Percentiles rank a stretch among this genome's conserved stretches.
These are phyloP conservation scores for Gambusia affinis DNA, from an alignment of 2,113 vertebrate genomes.

Conservation along the genomic window DNA sequence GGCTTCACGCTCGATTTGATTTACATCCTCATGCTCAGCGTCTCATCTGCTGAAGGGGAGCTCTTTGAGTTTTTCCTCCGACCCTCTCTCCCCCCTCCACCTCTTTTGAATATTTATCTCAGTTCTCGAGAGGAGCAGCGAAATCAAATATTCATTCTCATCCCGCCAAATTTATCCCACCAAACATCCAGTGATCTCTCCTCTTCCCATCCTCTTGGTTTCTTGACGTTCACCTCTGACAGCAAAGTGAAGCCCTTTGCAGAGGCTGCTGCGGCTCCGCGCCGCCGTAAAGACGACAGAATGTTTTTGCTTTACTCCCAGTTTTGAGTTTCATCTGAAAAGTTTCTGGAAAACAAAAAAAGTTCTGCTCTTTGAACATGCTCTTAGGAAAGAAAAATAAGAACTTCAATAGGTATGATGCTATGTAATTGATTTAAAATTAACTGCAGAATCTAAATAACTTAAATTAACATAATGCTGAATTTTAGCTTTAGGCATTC, in stretches of 20 bases:
- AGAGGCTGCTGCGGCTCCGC: background rate
- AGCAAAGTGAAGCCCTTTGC: slow-evolving; percentile 20
- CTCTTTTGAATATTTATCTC: slow-evolving; percentile 68
- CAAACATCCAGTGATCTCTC: slow-evolving; percentile 44
- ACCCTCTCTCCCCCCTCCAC: slow-evolving; percentile 3
- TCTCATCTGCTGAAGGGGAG: slow-evolving; percentile 40
- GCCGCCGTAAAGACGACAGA: background rate
- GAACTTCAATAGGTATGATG: background rate
- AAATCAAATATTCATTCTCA: slow-evolving; percentile 71
- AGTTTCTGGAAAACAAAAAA: background rate
- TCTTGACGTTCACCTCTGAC: slow-evolving; percentile 34
- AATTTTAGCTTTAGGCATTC: no score
- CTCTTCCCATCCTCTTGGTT: background rate
- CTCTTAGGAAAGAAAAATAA: background rate
- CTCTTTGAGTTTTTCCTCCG: slow-evolving; percentile 35
- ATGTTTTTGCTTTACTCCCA: background rate
- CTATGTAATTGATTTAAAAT: background rate
- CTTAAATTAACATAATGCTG: background rate
- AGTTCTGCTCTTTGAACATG: background rate
- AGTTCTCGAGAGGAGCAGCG: slow-evolving; percentile 37
- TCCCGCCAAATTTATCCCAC: slow-evolving; percentile 54
- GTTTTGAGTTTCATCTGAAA: background rate
- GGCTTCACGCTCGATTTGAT: slow-evolving; percentile 21
- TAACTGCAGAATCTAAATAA: background rate
- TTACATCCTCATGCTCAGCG: slow-evolving; percentile 5